Evolutionary conservation across 2,888 invertebrate genomes (phyloP), one percentile per base, ranked within the genome.

Genomic region (Campaea margaritaria): DNA sequence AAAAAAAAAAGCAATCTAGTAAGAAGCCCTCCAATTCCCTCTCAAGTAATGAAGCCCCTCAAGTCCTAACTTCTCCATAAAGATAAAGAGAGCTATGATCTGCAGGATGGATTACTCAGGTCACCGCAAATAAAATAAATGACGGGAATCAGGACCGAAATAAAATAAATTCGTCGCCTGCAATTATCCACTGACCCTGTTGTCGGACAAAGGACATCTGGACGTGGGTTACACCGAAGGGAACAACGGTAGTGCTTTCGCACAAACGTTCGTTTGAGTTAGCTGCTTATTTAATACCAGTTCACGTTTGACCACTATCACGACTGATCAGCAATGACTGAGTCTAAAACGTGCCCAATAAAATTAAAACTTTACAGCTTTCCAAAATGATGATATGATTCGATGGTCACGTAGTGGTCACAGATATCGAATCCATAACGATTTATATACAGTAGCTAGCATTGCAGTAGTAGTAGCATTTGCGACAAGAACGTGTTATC

Each of bases 121-220:
- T 44, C 46, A 31, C 67, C 68, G 59, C 71, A 71, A 75, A 75
- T 76, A 75, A 70, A 79, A 76, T 71, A 69, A 75, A 78, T 69
- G 74, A 65, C 67, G 68, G 64, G 59, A 77, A 73, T 78, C 75
- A 69, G 68, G 70, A 64, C 52, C 59, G 64, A 62, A 71, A 73
- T 78, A 72, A 77, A 78, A 76, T 76, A 70, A 78, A 81, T 75
- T 74, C 72, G 61, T 62, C 67, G 66, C 67, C 57, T 72, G 68
- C 70, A 76, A 75, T 76, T 72, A 76, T 76, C 70, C 73, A 62
- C 62, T 68, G 74, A 72, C 70, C 76, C 68, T 67, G 64, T 49
- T 58, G 64, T 45, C 53, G 62, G 69, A 58, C 69, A 67, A 69
- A 76, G 69, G 73, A 64, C 63, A 58, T 16, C 11, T 36, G 52